phyloP scores from a whole-genome alignment of 2,888 invertebrate genomes.

The Odontothrips loti region DNA sequence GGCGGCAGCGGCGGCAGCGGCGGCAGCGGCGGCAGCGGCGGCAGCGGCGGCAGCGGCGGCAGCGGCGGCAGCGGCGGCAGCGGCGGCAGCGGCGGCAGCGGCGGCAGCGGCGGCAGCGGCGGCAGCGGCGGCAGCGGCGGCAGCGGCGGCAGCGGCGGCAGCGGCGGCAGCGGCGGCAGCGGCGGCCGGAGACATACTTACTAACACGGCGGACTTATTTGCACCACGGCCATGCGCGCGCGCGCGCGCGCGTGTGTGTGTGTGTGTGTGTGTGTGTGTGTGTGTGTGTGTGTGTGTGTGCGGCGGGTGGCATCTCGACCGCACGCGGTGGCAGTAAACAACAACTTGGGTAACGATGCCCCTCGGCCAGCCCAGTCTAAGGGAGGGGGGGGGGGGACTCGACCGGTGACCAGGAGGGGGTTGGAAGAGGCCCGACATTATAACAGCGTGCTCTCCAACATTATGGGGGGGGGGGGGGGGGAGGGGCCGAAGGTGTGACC shows the following conservation, averaged over 20 bases:
- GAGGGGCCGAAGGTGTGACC: background rate
- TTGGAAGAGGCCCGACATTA: background rate
- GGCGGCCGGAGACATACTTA: background rate
- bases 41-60: too few relatives aligned
- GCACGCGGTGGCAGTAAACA: constrained; percentile 4
- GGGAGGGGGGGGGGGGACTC: background rate
- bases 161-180: too few relatives aligned
- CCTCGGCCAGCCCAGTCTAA: background rate
- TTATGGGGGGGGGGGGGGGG: background rate
- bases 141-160: too few relatives aligned
- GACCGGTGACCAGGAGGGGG: background rate
- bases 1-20: too few relatives aligned
- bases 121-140: too few relatives aligned
- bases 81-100: too few relatives aligned
- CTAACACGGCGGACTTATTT: background rate
- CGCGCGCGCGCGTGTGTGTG: background rate
- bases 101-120: too few relatives aligned
- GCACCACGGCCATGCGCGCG: background rate
- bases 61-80: too few relatives aligned
- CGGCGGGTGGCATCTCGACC: background rate
- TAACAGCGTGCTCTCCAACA: constrained; percentile 4
- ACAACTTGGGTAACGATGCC: constrained; percentile 21
- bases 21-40: too few relatives aligned
- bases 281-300: background rate
- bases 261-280: background rate